phyloP scores from a whole-genome alignment of 2,888 invertebrate genomes.

The Ormyrus nitidulus region DNA sequence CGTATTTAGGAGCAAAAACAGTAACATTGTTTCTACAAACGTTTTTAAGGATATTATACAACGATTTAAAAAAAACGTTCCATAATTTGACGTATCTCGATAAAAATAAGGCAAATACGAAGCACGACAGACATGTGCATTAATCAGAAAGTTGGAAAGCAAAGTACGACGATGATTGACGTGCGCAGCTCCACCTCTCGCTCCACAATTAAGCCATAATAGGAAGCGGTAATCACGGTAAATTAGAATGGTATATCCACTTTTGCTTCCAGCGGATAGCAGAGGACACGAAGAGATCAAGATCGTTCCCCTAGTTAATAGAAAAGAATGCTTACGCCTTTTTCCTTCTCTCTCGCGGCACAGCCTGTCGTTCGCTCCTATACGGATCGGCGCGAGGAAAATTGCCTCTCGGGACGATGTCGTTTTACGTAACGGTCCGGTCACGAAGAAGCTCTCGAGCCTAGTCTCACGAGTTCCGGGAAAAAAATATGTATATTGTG shows the following conservation, averaged over 20 bases:
- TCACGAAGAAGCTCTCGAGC: conserved; percentile 59
- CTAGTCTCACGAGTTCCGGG: conserved; percentile 57
- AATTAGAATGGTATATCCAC: background rate
- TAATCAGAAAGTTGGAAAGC: too few species aligned
- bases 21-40: too few species aligned
- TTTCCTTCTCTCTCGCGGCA: conserved; percentile 6
- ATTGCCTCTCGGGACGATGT: conserved; percentile 37
- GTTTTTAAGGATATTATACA: too few species aligned
- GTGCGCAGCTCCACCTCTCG: too few species aligned
- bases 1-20: too few species aligned
- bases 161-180: too few species aligned
- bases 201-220: too few species aligned
- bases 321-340: conserved; percentile 28
- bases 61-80: too few species aligned
- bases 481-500: conserved; percentile 44
- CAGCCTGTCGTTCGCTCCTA: background rate
- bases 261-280: background rate
- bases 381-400: conserved; percentile 19
- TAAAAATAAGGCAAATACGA: too few species aligned
- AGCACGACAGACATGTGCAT: too few species aligned
- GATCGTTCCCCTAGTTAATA: conserved; percentile 6
- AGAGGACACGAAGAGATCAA: conserved; percentile 16
- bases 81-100: too few species aligned
- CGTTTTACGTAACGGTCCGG: conserved; percentile 62
- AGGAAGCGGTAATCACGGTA: background rate